Conservation (phyloP, 1,140 invertebrate species). For the Bombus consobrinus region DNA sequence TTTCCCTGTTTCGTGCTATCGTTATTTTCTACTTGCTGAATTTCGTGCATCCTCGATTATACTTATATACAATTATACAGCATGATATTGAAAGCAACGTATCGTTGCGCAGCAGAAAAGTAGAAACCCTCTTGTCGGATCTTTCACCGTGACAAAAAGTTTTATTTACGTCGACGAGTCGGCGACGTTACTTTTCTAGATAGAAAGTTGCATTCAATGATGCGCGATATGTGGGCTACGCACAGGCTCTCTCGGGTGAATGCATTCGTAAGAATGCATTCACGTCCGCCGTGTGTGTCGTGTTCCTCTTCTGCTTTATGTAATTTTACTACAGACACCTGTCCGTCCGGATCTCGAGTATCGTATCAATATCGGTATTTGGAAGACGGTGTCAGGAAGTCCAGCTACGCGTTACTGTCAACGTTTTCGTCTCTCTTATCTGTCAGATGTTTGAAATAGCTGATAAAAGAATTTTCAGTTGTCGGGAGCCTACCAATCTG, state of each 20-base stretch:
- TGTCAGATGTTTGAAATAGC: conserved; percentile 27
- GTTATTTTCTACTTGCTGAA: conserved; percentile 38
- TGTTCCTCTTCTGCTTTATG: conserved; percentile 59
- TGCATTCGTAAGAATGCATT: conserved; percentile 72
- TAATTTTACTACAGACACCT: conserved; percentile 63
- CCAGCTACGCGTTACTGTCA: conserved; percentile 13
- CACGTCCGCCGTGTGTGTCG: conserved; percentile 48
- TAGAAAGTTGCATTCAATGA: conserved; percentile 64
- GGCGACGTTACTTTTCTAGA: conserved; percentile 42
- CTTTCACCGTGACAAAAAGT: conserved; percentile 23
- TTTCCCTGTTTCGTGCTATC: conserved; percentile 25
- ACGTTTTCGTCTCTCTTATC: conserved; percentile 10
- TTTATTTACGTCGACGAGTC: conserved; percentile 55
- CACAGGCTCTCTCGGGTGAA: conserved; percentile 65
- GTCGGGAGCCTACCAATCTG: not conserved
- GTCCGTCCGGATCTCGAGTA: conserved; percentile 32
- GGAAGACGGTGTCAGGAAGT: not conserved
- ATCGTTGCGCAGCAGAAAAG: not conserved
- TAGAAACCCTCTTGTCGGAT: not conserved
- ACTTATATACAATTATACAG: not conserved
- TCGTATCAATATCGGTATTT: not conserved
- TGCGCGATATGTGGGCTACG: conserved; percentile 63
- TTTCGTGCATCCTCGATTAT: not conserved
- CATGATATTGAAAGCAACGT: not conserved
- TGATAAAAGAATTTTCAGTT: conserved; percentile 26